Base-by-base conservation (phyloP, 2,888 invertebrate genomes). In the Diploptera punctata region DNA sequence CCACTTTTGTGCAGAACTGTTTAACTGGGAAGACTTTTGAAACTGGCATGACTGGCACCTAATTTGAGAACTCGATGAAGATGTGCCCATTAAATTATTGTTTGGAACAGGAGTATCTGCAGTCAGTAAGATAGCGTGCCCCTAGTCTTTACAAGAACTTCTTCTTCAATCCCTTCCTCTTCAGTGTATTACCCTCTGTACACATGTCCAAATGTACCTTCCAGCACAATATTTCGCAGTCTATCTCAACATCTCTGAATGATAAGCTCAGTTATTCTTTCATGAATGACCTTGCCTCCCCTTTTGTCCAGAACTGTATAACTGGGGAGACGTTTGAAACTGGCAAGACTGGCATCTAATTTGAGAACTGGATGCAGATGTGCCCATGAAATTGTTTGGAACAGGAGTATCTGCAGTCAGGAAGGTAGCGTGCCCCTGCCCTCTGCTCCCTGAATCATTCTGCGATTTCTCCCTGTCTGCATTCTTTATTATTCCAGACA, bases 191-290 rank as follows among this genome's bases (percentile, higher is more conserved):
- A n/a, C n/a, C n/a, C n/a, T n/a, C n/a, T n/a, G n/a, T n/a, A n/a
- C n/a, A n/a, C n/a, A n/a, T n/a, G n/a, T n/a, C n/a, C n/a, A n/a
- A n/a, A n/a, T n/a, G n/a, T n/a, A n/a, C n/a, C n/a, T n/a, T n/a
- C n/a, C n/a, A n/a, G n/a, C n/a, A n/a, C n/a, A n/a, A n/a, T n/a
- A n/a, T n/a, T n/a, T n/a, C n/a, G n/a, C n/a, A n/a, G n/a, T n/a
- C n/a, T n/a, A n/a, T n/a, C n/a, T n/a, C n/a, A n/a, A n/a, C 24
- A 88, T 86, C 93, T 88, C 80, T 93, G 93, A 76, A 94, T 90
- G 1, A 92, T 91, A 72, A 94, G 85, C 81, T 94, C 93, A 4
- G 90, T 88, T 77, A 94, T 91, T 78, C 91, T 87, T 79, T 93
- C 92, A 78, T 92, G 91, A 52, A 92, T 83, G 79, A 91, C 91